Base-by-base conservation (phyloP, 2,113 vertebrate species). In the Xiphias gladius region DNA sequence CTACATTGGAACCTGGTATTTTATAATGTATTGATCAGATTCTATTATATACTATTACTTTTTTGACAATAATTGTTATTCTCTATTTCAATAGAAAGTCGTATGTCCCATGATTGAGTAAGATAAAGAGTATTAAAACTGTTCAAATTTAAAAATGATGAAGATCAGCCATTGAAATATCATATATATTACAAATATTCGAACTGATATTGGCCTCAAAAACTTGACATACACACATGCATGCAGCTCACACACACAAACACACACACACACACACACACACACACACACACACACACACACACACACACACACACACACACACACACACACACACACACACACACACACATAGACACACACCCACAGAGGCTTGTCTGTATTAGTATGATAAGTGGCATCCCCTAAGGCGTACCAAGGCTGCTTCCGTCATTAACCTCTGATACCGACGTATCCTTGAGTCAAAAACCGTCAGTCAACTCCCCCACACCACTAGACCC, bases 361-460 rank as follows among this genome's bases (percentile, higher is more conserved):
- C 61, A 35, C 54, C 46, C 67, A 79, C 50, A 67, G n/a, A 79
- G 19, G 24, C 73, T 17, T 80, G 66, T 86, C 71, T 69, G 79
- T 89, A 89, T 86, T 79, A 84, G 83, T 81, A 83, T 92, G 90
- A 92, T 88, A 88, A 91, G 92, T 90, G 82, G 82, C 84, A 68
- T 70, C 61, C 76, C 87, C 88, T 79, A 69, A 37, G 64, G 89
- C 72, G 39, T 32, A 71, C 80, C 91, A 88, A 94, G 94, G 93
- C 86, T 88, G 82, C 81, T 80, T 82, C 79, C 50, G 68, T 87
- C 91, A 92, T 95, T 95, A 95, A 94, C 93, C 93, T 91, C 88
- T 86, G 89, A 83, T 90, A 86, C 80, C 22, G 58, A 64, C 50
- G 24, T 89, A 89, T 92, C 92, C 93, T 93, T 93, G 91, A 94